Conservation (phyloP, 2,797 vertebrate species). For the Falco peregrinus region DNA sequence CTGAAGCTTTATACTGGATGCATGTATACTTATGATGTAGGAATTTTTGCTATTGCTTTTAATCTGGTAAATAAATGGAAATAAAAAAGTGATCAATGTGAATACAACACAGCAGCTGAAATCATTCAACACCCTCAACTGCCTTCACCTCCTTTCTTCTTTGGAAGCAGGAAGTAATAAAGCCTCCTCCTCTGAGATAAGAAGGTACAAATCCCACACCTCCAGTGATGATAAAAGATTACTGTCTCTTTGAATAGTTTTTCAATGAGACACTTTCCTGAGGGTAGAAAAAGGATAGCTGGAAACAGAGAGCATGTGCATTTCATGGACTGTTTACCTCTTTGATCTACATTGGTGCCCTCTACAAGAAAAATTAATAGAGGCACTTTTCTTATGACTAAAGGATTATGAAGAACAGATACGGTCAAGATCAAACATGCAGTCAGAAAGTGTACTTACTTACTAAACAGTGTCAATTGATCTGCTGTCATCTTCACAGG, state of each 20-base stretch:
- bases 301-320: not conserved
- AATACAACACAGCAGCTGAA: not conserved
- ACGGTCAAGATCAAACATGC: not conserved
- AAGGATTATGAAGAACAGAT: not conserved
- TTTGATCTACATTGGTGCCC: not conserved
- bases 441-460: not conserved
- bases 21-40: not conserved
- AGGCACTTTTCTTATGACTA: not conserved
- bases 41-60: not conserved
- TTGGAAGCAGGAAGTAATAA: not conserved
- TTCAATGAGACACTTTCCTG: not conserved
- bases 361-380: not conserved
- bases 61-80: not conserved
- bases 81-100: not conserved
- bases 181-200: not conserved
- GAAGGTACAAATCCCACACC: not conserved
- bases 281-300: not conserved
- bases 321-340: not conserved
- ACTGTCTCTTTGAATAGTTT: not conserved
- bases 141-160: not conserved
- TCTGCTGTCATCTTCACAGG: not conserved
- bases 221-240: not conserved
- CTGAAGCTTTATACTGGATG: not conserved
- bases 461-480: not conserved
- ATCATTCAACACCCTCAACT: not conserved